Conservation (phyloP, 2,888 invertebrate species). For the Tillus elongatus region DNA sequence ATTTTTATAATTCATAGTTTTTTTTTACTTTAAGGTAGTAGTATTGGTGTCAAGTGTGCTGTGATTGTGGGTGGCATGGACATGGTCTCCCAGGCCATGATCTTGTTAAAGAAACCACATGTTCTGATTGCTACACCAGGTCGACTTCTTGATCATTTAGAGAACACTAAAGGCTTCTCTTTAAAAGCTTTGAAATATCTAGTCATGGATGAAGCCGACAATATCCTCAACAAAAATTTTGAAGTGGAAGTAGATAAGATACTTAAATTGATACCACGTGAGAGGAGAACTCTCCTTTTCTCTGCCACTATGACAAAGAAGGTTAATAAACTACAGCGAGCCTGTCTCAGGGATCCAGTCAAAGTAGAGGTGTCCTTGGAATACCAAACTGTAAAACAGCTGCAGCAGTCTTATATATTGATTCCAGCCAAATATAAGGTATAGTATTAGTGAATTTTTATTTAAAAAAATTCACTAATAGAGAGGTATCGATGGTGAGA, state of each 20-base stretch:
- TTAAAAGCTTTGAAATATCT: conserved; percentile 38
- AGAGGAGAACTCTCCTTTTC: conserved; percentile 86
- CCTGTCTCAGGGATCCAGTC: conserved; percentile 87
- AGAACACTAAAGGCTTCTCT: conserved; percentile 97
- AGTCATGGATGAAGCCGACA: conserved; percentile 99
- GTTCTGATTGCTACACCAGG: conserved; percentile 96
- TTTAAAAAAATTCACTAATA: too few species aligned
- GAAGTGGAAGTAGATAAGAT: conserved; percentile 97
- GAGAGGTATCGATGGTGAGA: too few species aligned
- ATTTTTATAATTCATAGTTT: not conserved
- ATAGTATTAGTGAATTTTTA: too few species aligned
- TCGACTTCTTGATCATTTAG: conserved; percentile 87
- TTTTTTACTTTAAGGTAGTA: conserved; percentile 57
- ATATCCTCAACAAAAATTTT: conserved; percentile 98
- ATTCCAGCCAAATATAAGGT: too few species aligned
- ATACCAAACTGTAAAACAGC: conserved; percentile 95
- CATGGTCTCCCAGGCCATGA: conserved; percentile 88
- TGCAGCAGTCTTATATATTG: conserved; percentile 91
- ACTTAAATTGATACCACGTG: conserved; percentile 80
- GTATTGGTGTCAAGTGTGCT: conserved; percentile 89
- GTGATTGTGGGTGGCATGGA: conserved; percentile 99
- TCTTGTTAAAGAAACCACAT: conserved; percentile 92
- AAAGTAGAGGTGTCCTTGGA: conserved; percentile 94
- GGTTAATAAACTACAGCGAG: conserved; percentile 90
- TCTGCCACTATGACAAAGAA: conserved; percentile 99